Conservation (phyloP, 2,888 invertebrate species). For the Ptychoptera albimana region DNA sequence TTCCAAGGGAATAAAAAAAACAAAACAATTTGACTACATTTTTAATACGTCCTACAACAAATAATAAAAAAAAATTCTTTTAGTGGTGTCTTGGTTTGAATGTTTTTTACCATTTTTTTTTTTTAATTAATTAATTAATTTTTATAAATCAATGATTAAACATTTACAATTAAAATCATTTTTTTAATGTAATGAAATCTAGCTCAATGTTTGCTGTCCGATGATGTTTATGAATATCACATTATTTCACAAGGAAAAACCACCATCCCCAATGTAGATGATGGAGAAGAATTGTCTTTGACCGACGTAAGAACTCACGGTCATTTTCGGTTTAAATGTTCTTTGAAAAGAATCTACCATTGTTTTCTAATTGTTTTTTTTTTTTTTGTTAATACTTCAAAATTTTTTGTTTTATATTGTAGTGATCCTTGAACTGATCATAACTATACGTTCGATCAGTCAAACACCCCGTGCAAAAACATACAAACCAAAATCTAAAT, state of each 20-base stretch:
- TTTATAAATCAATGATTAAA: no score
- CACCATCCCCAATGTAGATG: conserved; percentile 81
- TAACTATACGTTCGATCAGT: no score
- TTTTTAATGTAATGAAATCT: no score
- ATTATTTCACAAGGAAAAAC: conserved; percentile 89
- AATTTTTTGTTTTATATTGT: no score
- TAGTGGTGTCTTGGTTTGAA: neutral
- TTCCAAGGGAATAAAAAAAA: no score
- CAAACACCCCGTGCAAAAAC: no score
- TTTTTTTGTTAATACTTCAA: conserved; percentile 1
- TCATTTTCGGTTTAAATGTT: conserved; percentile 8
- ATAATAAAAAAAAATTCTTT: no score
- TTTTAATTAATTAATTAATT: neutral
- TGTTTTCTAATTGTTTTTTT: neutral
- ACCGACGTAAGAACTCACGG: conserved; percentile 54
- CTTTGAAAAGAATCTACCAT: conserved; percentile 7
- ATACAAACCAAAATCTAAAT: no score
- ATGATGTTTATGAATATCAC: conserved; percentile 70
- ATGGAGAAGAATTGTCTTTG: conserved; percentile 68
- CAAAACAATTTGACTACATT: no score
- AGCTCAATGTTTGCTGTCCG: conserved; percentile 50
- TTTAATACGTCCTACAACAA: no score
- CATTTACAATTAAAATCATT: no score
- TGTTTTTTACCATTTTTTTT: conserved; percentile 6
- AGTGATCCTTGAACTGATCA: no score